A percentile compares a stretch with the other conserved stretches of the same genome.
These are phyloP conservation scores for Rhincodon typus DNA, from an alignment of 2,797 vertebrate species.

Conservation along the genomic window DNA sequence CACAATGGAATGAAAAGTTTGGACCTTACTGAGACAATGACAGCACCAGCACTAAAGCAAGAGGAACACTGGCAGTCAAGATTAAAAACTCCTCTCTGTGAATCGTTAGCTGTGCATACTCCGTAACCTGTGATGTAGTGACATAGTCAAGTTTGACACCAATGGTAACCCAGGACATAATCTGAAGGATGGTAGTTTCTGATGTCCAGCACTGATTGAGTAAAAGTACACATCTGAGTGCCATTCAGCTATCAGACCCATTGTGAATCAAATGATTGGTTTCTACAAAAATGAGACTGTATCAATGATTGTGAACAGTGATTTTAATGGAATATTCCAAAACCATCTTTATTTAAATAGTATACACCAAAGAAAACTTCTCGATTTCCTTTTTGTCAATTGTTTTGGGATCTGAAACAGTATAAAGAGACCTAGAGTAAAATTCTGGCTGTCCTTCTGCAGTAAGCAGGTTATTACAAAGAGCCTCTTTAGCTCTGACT, in stretches of 20 bases:
- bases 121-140: not conserved
- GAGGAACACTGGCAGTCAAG: no score
- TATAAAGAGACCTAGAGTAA: not conserved
- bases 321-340: not conserved
- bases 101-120: not conserved
- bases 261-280: not conserved
- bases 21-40: not conserved
- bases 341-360: constrained; percentile 7
- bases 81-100: not conserved
- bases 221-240: not conserved
- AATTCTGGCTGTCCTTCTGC: not conserved
- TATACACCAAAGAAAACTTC: not conserved
- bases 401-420: not conserved
- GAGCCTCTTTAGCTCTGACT: not conserved
- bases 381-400: not conserved
- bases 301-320: constrained; percentile 17
- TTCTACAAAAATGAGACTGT: not conserved
- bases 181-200: no score
- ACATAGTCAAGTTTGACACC: not conserved
- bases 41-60: not conserved
- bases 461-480: not conserved
- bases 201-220: not conserved
- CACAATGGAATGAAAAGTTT: not conserved
- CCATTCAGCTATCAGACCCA: not conserved
- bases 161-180: not conserved